Percentiles rank a stretch among this genome's conserved stretches.
These are phyloP conservation scores for Labeo catla DNA, from an alignment of 2,113 vertebrate genomes.

Conservation along the genomic window DNA sequence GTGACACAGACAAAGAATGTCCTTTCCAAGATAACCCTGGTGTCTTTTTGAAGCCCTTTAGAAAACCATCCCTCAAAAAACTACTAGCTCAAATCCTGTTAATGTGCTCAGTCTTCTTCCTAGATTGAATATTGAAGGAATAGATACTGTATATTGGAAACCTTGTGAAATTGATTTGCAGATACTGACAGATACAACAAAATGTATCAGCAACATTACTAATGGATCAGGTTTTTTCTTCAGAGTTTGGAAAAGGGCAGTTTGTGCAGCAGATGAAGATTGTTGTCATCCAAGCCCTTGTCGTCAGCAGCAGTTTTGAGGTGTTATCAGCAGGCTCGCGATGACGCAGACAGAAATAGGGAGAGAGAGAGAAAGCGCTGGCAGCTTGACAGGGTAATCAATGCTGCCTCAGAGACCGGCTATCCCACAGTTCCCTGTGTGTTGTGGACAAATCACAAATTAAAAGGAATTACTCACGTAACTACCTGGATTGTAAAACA, in stretches of 20 bases:
- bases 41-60: not conserved
- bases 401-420: conserved; percentile 9
- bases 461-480: not conserved
- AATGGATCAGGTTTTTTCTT: not conserved
- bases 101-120: not conserved
- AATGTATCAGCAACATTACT: conserved; percentile 4
- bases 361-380: not conserved
- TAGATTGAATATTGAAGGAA: not conserved
- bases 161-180: not conserved
- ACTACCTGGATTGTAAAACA: not conserved
- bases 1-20: not conserved
- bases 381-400: conserved; percentile 42
- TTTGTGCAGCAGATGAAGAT: conserved; percentile 13
- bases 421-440: conserved; percentile 3
- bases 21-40: not conserved
- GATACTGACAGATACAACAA: not conserved
- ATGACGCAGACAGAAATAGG: conserved; percentile 31
- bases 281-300: conserved; percentile 15
- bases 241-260: not conserved
- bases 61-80: not conserved
- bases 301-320: conserved; percentile 29
- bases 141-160: not conserved
- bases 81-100: not conserved
- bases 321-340: conserved; percentile 13
- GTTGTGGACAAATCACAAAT: not conserved